Evolutionary conservation across 2,888 invertebrate genomes (phyloP).

Genomic region (Junonia oenone): DNA sequence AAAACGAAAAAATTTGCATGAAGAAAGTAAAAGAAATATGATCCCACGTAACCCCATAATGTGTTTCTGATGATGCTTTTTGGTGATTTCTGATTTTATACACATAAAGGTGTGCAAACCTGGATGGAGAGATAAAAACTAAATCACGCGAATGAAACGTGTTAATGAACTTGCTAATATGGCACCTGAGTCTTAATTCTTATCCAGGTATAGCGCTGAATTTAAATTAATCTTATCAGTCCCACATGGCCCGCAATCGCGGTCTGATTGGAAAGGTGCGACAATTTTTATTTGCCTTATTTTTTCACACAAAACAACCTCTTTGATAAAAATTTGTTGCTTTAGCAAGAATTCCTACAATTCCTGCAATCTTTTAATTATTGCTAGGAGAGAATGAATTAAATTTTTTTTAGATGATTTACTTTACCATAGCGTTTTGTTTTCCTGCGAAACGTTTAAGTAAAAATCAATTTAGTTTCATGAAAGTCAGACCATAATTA

Average conservation of each 20-base stretch:
- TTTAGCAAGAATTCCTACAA: too few relatives aligned
- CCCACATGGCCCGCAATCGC: conserved; percentile 26
- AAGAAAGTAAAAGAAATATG: not conserved
- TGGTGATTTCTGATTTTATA: not conserved
- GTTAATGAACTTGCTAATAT: conserved; percentile 23
- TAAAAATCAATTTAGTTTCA: not conserved
- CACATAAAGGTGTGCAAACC: not conserved
- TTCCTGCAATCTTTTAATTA: too few relatives aligned
- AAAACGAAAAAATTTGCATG: not conserved
- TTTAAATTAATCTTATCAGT: conserved; percentile 29
- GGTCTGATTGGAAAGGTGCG: conserved; percentile 25
- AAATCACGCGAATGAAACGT: conserved; percentile 11
- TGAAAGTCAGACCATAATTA: not conserved
- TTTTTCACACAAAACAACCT: conserved; percentile 6
- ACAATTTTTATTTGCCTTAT: conserved; percentile 19
- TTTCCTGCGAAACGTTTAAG: too few relatives aligned
- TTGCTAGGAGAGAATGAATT: too few relatives aligned
- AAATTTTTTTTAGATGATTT: too few relatives aligned
- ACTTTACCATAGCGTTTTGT: too few relatives aligned
- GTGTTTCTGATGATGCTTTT: conserved; percentile 1
- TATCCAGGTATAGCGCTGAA: conserved; percentile 26
- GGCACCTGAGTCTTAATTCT: conserved; percentile 17
- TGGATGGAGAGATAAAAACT: not conserved
- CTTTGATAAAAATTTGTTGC: not conserved
- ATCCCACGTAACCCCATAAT: not conserved